Evolutionary conservation across 2,888 invertebrate species (phyloP).

Genomic region (Parapristionchus giblindavisi): DNA sequence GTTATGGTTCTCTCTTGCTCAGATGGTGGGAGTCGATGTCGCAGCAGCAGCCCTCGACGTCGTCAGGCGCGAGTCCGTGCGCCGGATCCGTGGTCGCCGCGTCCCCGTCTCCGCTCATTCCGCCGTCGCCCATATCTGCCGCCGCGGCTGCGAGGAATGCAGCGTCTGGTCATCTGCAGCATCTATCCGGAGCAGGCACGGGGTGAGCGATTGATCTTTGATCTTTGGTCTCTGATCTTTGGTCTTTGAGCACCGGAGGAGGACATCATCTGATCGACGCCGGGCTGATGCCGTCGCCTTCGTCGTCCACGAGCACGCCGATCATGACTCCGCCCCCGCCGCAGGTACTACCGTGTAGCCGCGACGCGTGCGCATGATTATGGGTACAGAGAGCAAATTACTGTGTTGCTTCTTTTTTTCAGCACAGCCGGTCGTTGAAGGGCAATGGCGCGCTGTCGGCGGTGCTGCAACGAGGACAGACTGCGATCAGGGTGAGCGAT

Average conservation of each 20-base stretch:
- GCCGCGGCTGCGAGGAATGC: constrained; percentile 34
- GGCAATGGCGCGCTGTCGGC: background rate
- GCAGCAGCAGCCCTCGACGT: constrained; percentile 33
- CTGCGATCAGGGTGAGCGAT: constrained; percentile 30
- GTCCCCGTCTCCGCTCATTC: constrained; percentile 1
- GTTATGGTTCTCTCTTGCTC: background rate
- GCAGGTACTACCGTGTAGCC: too few species aligned
- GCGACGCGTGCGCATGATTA: too few species aligned
- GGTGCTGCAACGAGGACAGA: constrained; percentile 13
- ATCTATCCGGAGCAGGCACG: too few species aligned
- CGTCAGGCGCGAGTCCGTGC: constrained; percentile 7
- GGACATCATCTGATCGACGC: constrained; percentile 5
- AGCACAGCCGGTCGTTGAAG: background rate
- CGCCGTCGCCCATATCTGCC: constrained; percentile 36
- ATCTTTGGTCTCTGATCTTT: too few species aligned
- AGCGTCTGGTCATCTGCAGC: background rate
- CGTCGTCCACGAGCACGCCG: constrained; percentile 1
- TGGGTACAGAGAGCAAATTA: background rate
- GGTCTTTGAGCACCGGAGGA: too few species aligned
- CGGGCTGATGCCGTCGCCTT: background rate
- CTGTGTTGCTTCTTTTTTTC: background rate
- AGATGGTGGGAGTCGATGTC: constrained; percentile 2
- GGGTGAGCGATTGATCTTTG: too few species aligned
- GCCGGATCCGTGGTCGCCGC: constrained; percentile 23
- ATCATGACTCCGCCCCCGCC: too few species aligned